phyloP scores from a whole-genome alignment of 2,888 invertebrate species.

The Pediacus dermestoides region DNA sequence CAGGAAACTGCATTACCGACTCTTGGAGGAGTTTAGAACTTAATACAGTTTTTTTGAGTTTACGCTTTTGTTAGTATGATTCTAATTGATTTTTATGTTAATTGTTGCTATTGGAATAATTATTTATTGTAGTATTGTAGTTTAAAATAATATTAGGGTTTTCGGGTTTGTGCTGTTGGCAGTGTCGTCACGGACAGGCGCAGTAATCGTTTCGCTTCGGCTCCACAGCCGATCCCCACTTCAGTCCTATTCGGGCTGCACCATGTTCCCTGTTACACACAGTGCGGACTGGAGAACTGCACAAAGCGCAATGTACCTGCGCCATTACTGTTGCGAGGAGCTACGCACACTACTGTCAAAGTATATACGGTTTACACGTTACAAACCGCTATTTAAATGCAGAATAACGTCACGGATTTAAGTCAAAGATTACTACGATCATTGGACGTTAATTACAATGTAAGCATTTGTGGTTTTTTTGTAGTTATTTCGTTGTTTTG shows the following conservation, averaged over 20 bases:
- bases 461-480: too few relatives aligned
- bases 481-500: too few relatives aligned
- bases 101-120: too few relatives aligned
- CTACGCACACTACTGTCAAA: conserved; percentile 49
- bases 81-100: too few relatives aligned
- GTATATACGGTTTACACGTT: conserved; percentile 50
- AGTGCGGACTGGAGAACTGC: conserved; percentile 50
- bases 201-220: conserved; percentile 42
- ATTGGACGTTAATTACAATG: conserved; percentile 96
- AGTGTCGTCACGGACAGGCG: conserved; percentile 39
- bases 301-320: conserved; percentile 52
- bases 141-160: too few relatives aligned
- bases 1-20: too few relatives aligned
- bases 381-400: conserved; percentile 65
- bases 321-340: conserved; percentile 51
- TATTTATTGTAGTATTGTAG: too few relatives aligned
- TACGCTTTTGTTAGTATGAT: too few relatives aligned
- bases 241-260: conserved; percentile 51
- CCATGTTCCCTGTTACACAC: conserved; percentile 51
- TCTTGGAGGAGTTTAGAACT: too few relatives aligned
- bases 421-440: conserved; percentile 95
- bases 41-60: too few relatives aligned
- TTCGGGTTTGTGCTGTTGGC: too few relatives aligned
- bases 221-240: conserved; percentile 47
- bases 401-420: conserved; percentile 82